Percentiles rank a stretch among this genome's conserved stretches.
phyloP scores from a whole-genome alignment of 2,888 invertebrate species.

The Lacanobia oleracea region DNA sequence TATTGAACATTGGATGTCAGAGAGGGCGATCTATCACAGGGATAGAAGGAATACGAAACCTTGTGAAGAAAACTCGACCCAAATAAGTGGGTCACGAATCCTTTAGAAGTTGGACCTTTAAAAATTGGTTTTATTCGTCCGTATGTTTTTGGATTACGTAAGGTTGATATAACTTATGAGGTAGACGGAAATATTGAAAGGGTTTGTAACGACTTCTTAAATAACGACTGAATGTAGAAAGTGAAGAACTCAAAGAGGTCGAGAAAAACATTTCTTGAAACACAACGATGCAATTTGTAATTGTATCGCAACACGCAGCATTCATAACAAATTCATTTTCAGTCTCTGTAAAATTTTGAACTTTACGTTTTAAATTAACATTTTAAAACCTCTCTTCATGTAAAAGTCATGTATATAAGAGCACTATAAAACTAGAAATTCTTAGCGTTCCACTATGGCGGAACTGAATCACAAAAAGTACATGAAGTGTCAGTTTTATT shows the following conservation, averaged over 20 bases:
- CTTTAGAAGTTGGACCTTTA: slow-evolving; percentile 79
- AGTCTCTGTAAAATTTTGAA: slow-evolving; percentile 7
- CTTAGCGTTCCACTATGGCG: slow-evolving; percentile 20
- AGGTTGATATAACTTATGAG: slow-evolving; percentile 67
- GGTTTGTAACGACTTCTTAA: no score
- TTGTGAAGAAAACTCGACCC: slow-evolving; percentile 77
- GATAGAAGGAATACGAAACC: slow-evolving; percentile 76
- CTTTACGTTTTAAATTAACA: slow-evolving; percentile 10
- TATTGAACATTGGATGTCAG: slow-evolving; percentile 82
- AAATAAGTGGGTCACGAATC: slow-evolving; percentile 80
- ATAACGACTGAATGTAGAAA: slow-evolving; percentile 11
- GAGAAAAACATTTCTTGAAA: not conserved
- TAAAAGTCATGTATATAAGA: slow-evolving; percentile 14
- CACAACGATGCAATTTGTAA: not conserved
- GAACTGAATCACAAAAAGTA: slow-evolving; percentile 38
- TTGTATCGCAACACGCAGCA: not conserved
- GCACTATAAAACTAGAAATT: slow-evolving; percentile 28
- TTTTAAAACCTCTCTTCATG: slow-evolving; percentile 12
- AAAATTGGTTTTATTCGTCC: slow-evolving; percentile 81
- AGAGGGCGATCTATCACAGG: slow-evolving; percentile 81
- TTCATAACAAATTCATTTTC: slow-evolving; percentile 9
- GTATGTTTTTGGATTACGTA: slow-evolving; percentile 76
- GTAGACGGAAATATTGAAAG: slow-evolving; percentile 28
- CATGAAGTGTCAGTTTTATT: slow-evolving; percentile 50
- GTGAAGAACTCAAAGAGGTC: not conserved